Evolutionary conservation across 2,797 vertebrate species (phyloP), one percentile per base, ranked within the genome.

Genomic region (Neosilurus hyrtlii): DNA sequence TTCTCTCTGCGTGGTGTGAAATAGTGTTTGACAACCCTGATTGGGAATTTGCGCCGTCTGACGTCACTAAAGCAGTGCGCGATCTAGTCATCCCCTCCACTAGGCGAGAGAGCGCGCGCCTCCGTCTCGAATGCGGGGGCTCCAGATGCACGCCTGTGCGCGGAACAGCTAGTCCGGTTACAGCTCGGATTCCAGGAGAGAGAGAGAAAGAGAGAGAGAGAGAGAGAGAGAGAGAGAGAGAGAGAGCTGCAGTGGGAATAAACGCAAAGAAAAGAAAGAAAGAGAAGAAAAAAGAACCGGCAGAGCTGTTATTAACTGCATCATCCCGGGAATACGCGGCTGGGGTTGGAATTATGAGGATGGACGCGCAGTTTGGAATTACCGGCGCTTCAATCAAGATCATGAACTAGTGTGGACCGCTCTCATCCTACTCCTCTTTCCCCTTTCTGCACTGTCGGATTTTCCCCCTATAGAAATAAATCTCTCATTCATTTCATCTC

Each of bases 291-390:
- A 56, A 52, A 73, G 49, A 56, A 20, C 9, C 1, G 15, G 15
- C 16, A 61, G 12, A 56, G 11, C 61, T 75, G 35, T 20, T 14
- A 75, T 14, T 14, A 76, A 76, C 56, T 61, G 73, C 56, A 37
- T 59, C 57, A 61, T 84, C 85, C 65, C 54, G 87, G 86, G 88
- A 84, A 86, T 81, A 85, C 37, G 81, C 84, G 87, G 87, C 86
- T 83, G 83, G 43, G 87, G 90, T 85, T 93, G 94, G 94, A 93
- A 93, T 90, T 68, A 93, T 90, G 89, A 80, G 87, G 90, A 91
- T 94, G 94, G 93, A 93, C 89, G 92, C 92, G 88, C 92, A 91
- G 92, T 91, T 90, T 92, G 94, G 93, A 95, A 94, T 91, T 93
- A 93, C 86, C 84, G 82, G 85, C 81, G 52, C 79, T 68, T 85